Percentiles rank a stretch among this genome's conserved stretches.
phyloP scores from a whole-genome alignment of 2,797 vertebrate species.

The Rhinichthys osculus region DNA sequence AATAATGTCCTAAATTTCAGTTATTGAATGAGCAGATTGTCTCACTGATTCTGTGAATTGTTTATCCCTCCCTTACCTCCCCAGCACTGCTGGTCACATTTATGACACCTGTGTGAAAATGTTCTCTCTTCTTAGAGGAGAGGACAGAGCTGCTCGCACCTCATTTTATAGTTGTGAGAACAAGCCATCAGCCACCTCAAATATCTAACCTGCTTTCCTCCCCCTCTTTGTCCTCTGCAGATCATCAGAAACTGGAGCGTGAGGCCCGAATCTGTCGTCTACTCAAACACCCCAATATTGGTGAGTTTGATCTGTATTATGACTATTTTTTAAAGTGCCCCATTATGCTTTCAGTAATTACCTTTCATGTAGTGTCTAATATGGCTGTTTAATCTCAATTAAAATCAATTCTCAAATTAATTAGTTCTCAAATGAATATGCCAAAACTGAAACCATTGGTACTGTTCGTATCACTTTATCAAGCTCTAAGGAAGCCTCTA shows the following conservation, averaged over 20 bases:
- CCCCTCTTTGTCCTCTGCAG: constrained; percentile 36
- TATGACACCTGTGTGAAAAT: not conserved
- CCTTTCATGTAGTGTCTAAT: not conserved
- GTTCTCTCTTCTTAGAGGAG: not conserved
- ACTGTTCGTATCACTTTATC: not conserved
- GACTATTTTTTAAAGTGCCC: not conserved
- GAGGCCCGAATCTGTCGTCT: constrained; percentile 66
- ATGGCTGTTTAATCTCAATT: not conserved
- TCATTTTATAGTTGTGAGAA: constrained; percentile 16
- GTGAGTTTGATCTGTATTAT: constrained; percentile 48
- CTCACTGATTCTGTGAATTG: not conserved
- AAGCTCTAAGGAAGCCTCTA: not conserved
- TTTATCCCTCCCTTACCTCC: not conserved
- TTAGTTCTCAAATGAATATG: too few species aligned
- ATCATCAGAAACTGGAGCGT: constrained; percentile 64
- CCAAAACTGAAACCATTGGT: not conserved
- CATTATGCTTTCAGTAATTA: not conserved
- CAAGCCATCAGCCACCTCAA: constrained; percentile 30
- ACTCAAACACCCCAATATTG: constrained; percentile 66
- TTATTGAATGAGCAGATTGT: not conserved
- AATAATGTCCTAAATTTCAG: too few species aligned
- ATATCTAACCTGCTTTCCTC: constrained; percentile 21
- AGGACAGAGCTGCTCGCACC: constrained; percentile 1
- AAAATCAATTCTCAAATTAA: too few species aligned
- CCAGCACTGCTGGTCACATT: not conserved